Base-by-base conservation (phyloP, 2,888 invertebrate genomes). In the Rhyacophila evoluta region DNA sequence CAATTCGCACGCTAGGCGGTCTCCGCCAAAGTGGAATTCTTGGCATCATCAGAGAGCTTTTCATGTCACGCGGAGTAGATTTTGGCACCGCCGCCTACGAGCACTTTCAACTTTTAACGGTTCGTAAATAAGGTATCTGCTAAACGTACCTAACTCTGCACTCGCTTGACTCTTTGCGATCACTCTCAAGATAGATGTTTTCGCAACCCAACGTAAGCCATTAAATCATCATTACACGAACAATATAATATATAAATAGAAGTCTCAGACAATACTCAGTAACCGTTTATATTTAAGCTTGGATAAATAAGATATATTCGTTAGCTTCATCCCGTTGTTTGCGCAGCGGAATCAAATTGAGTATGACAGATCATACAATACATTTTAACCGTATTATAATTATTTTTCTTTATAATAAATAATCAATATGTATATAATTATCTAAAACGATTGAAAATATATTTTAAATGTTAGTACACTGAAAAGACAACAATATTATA, bases 111-210 rank as follows among this genome's bases (percentile, higher is more conserved):
- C 25, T 55, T 10, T 55, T 12, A 55, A 55, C 25, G 55, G 55
- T 55, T 55, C 55, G 55, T 55, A 55, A 55, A 55, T 55, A 55
- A 55, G 55, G 55, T 55, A 55, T 55, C 41, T 8, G 55, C 8
- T 15, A 10, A 55, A 25, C 19, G 10, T 55, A 55, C 10, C 55
- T 19, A 19, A 10, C 8, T n/a, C n/a, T 8, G 8, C 8, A 25
- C 55, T 8, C 8, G 8, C 19, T 1, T 8, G 8, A 25, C 8
- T 19, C 2, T 19, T 1, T 55, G 19, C 55, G 1, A 8, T 10
- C 10, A 6, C 15, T 55, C 25, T 19, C 15, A 41, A 41, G 41
- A 41, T 41, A 41, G 15, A 41, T 41, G 41, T 41, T 41, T 55
- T 55, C 25, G 12, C 12, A 55, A 55, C 55, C 6, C 1, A 25